These are phyloP conservation scores for Acrossocheilus wenchowensis DNA, from an alignment of 2,797 vertebrate species.

Conservation along the genomic window DNA sequence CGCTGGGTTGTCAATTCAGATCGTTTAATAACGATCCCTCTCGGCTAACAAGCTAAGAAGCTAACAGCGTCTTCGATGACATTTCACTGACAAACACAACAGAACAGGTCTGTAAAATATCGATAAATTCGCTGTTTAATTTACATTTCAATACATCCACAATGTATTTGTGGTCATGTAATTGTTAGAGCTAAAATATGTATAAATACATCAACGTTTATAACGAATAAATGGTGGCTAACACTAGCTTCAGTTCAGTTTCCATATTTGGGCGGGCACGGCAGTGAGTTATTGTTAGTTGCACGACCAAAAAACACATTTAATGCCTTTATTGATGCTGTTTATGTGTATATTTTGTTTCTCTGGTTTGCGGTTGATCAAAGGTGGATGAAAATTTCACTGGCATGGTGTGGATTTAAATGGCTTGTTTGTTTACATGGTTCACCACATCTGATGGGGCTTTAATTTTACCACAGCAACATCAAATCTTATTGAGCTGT, in stretches of 20 bases:
- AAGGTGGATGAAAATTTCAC: background rate
- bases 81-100: slow-evolving; percentile 65
- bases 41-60: slow-evolving; percentile 62
- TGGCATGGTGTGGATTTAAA: slow-evolving; percentile 16
- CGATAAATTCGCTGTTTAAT: background rate
- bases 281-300: slow-evolving; percentile 53
- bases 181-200: background rate
- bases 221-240: slow-evolving; percentile 11
- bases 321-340: background rate
- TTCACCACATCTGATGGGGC: background rate
- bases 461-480: background rate
- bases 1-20: slow-evolving; percentile 33
- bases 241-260: slow-evolving; percentile 46
- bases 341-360: background rate
- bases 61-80: slow-evolving; percentile 70
- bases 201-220: background rate
- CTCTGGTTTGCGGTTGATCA: background rate
- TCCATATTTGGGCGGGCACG: slow-evolving; percentile 59
- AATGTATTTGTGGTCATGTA: background rate
- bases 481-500: background rate
- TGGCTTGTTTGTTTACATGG: slow-evolving; percentile 44
- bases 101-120: slow-evolving; percentile 74
- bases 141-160: background rate
- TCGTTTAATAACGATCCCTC: slow-evolving; percentile 65
- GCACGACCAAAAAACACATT: background rate